Evolutionary conservation across 2,797 vertebrate species (phyloP).

Genomic region (Macrochelys suwanniensis): DNA sequence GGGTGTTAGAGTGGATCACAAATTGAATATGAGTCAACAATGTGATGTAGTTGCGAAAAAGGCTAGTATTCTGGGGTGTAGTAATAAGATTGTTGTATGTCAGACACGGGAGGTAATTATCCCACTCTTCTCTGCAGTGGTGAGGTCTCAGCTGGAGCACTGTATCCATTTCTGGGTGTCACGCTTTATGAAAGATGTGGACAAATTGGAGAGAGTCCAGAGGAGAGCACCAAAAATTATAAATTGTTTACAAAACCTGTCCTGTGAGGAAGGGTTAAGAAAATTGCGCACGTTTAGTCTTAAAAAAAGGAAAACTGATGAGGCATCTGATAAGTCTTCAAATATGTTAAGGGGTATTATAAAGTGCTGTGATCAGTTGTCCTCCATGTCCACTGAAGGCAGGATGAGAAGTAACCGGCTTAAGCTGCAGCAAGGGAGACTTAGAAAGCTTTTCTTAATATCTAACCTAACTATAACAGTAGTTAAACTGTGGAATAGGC

Average conservation of each 20-base stretch:
- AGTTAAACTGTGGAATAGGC: background rate
- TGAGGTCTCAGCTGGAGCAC: background rate
- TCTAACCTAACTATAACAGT: background rate
- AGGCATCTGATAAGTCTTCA: background rate
- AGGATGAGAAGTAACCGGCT: background rate
- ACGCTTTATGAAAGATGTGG: background rate
- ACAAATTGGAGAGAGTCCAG: background rate
- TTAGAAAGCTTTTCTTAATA: background rate
- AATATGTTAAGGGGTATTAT: background rate
- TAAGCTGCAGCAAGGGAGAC: background rate
- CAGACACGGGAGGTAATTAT: background rate
- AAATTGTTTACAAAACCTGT: background rate
- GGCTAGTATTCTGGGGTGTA: background rate
- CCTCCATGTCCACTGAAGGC: background rate
- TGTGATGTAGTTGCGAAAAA: background rate
- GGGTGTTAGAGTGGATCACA: background rate
- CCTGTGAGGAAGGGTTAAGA: background rate
- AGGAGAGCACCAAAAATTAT: background rate
- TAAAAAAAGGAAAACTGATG: background rate
- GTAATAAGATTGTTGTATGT: background rate
- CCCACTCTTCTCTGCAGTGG: background rate
- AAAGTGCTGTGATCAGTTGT: background rate
- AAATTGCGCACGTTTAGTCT: background rate
- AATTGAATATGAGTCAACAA: background rate
- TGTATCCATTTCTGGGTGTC: background rate